Base-by-base conservation (phyloP, 1,140 invertebrate species). In the Calliopsis andreniformis region DNA sequence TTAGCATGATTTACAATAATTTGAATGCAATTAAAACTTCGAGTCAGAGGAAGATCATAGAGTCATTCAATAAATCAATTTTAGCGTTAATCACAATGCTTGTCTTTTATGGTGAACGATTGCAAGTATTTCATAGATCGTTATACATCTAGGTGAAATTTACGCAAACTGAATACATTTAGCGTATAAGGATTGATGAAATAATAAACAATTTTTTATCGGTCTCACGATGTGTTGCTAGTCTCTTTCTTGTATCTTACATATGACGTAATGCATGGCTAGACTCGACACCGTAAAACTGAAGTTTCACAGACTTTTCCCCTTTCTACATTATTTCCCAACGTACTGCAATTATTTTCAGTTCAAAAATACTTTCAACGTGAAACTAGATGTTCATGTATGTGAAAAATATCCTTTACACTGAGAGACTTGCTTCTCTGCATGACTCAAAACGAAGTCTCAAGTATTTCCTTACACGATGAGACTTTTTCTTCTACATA, bases 181-280 rank as follows among this genome's bases (percentile, higher is more conserved):
- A 16, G 45, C n/a, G 23, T 20, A 45, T 23, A 61, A 62, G 39
- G 73, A 64, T 42, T 39, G 58, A 66, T 43, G 64, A 70, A 82
- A 83, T 84, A 83, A 84, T 84, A 84, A 83, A 83, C 43, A 68
- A 56, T 43, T 79, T 68, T 82, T 83, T 80, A 62, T 79, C 67
- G 62, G 63, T 72, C 82, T 76, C 72, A 71, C 80, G 82, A 84
- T 84, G 83, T 77, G 47, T 73, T 58, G n/a, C 30, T n/a, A n/a
- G 42, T n/a, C n/a, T n/a, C n/a, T n/a, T n/a, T n/a, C 39, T 39
- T 56, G 68, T 69, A 69, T 35, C 67, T 72, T 23, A 14, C 35
- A 55, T 51, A 53, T 79, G 62, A 80, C 68, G 80, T 69, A 83
- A 83, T 51, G 53, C 70, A 30, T 30, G 62, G 30, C 47, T 23